These are phyloP conservation scores for Salarias fasciatus DNA, from an alignment of 2,797 vertebrate species.

Conservation along the genomic window DNA sequence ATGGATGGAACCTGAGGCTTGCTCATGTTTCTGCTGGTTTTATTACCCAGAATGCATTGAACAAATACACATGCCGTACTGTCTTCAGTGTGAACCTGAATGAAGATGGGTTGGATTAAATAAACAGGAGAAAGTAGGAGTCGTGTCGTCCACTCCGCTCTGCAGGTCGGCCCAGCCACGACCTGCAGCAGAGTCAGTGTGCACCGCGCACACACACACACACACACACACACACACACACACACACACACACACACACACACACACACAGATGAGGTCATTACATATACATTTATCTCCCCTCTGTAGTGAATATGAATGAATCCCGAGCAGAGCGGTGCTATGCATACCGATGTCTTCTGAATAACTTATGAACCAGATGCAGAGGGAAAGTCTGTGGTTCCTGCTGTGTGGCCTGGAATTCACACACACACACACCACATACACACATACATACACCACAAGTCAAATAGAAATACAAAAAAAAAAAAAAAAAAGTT, in stretches of 20 bases:
- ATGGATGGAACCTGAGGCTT: too few relatives aligned
- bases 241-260: background rate
- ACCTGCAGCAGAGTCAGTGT: background rate
- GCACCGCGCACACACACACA: too few relatives aligned
- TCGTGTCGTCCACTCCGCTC: constrained; percentile 7
- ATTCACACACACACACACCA: constrained; percentile 4
- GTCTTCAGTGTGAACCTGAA: too few relatives aligned
- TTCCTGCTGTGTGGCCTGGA: constrained; percentile 17
- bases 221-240: background rate
- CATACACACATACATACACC: too few relatives aligned
- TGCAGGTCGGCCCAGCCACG: constrained; percentile 1
- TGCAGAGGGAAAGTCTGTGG: constrained; percentile 40
- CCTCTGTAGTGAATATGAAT: constrained; percentile 53
- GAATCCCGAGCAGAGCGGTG: constrained; percentile 36
- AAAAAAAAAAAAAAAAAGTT: too few relatives aligned
- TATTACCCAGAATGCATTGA: too few relatives aligned
- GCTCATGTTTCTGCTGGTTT: too few relatives aligned
- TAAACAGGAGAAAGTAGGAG: background rate
- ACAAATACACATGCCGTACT: too few relatives aligned
- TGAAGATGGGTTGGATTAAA: too few relatives aligned
- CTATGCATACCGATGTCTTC: constrained; percentile 59
- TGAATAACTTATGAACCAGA: constrained; percentile 70
- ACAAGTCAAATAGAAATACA: too few relatives aligned
- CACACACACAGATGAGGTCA: constrained; percentile 10
- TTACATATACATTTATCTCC: constrained; percentile 23